Evolutionary conservation across 2,113 vertebrate species (phyloP).

Genomic region (Xiphophorus hellerii): DNA sequence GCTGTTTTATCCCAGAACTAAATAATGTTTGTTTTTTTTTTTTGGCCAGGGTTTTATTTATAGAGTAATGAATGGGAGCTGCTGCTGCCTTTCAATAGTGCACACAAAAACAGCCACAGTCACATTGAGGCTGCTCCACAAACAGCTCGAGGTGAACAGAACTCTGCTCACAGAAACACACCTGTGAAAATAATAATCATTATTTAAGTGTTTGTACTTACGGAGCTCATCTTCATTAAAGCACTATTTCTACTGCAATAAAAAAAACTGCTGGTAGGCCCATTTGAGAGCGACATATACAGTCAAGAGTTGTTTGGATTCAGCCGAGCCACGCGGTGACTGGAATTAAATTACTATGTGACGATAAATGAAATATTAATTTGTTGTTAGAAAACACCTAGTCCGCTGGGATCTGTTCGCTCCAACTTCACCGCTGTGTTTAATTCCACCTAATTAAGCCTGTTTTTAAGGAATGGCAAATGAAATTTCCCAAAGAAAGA

Average conservation of each 20-base stretch:
- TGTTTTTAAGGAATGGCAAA: conserved; percentile 24
- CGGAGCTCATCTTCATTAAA: conserved; percentile 49
- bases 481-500: conserved; percentile 25
- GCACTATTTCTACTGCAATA: conserved; percentile 28
- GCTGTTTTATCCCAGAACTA: conserved; percentile 61
- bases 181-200: conserved; percentile 49
- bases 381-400: conserved; percentile 19
- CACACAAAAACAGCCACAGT: conserved; percentile 38
- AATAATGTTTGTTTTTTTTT: conserved; percentile 45
- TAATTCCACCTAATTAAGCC: conserved; percentile 23
- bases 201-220: conserved; percentile 37
- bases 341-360: conserved; percentile 43
- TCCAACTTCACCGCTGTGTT: conserved; percentile 13
- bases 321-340: conserved; percentile 1
- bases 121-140: conserved; percentile 34
- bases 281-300: conserved; percentile 21
- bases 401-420: conserved; percentile 15
- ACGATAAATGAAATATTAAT: conserved; percentile 46
- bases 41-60: conserved; percentile 66
- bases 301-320: conserved; percentile 24
- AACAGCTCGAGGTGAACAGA: conserved; percentile 20
- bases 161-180: conserved; percentile 38
- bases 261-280: conserved; percentile 29
- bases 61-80: conserved; percentile 61
- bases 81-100: conserved; percentile 34